These are phyloP conservation scores for Heliopora coerulea DNA, from an alignment of 92 coral and sea anemone species.

Conservation along the genomic window DNA sequence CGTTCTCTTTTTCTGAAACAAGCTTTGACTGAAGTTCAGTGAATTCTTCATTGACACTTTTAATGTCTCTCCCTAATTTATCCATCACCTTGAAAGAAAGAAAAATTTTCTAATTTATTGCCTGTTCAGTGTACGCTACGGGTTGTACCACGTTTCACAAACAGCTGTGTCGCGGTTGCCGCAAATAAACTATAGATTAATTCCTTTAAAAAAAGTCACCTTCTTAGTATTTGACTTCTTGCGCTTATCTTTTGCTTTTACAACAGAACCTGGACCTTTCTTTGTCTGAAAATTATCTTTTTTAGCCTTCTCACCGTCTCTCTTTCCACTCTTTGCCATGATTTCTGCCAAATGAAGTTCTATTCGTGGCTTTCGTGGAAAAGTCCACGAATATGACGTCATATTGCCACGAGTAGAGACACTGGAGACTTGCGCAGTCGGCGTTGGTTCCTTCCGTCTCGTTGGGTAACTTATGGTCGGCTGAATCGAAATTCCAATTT, in stretches of 20 bases:
- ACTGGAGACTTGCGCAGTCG: conserved; percentile 22
- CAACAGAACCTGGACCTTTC: conserved; percentile 10
- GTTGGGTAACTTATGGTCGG: not conserved
- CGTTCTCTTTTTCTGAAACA: conserved; percentile 30
- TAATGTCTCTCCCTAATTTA: conserved; percentile 68
- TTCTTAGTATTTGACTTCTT: conserved; percentile 10
- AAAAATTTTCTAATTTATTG: not conserved
- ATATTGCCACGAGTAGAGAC: conserved; percentile 26
- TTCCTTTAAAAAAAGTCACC: not conserved
- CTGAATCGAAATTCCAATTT: conserved; percentile 14
- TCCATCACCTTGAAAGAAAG: conserved; percentile 62
- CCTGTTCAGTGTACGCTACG: not conserved
- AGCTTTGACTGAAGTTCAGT: conserved; percentile 62
- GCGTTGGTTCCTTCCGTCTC: conserved; percentile 26
- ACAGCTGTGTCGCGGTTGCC: not conserved
- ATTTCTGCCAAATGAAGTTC: not conserved
- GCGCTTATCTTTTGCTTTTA: conserved; percentile 32
- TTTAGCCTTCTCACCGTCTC: conserved; percentile 8
- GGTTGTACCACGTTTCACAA: not conserved
- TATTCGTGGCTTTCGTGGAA: not conserved
- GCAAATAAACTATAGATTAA: not conserved
- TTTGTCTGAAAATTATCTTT: conserved; percentile 16
- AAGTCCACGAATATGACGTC: conserved; percentile 28
- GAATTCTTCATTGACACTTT: conserved; percentile 67
- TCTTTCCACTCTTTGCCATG: conserved; percentile 28